A percentile compares a stretch with the other conserved stretches of the same genome.
Evolutionary conservation across 2,888 invertebrate species (phyloP).

Genomic region (Fragum whitleyi): DNA sequence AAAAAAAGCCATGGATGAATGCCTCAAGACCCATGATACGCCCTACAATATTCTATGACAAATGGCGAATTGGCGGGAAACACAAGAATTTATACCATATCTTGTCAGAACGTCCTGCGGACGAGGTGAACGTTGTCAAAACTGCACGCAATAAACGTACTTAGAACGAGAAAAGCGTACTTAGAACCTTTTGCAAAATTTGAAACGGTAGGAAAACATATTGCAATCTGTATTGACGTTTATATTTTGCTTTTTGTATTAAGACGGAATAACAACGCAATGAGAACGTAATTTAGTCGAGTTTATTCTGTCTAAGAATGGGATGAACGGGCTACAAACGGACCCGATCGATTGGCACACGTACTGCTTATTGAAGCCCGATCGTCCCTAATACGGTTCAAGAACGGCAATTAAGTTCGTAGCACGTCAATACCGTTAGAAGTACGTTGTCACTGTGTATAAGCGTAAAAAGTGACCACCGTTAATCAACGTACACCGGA

Average conservation of each 20-base stretch:
- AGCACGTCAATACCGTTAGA: background rate
- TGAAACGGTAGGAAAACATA: background rate
- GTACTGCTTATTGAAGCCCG: slow-evolving; percentile 10
- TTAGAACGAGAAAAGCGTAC: slow-evolving; percentile 1
- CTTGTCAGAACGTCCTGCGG: background rate
- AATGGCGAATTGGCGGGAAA: background rate
- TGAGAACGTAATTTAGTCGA: background rate
- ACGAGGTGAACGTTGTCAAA: slow-evolving; percentile 12
- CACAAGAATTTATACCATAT: background rate
- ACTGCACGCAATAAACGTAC: slow-evolving; percentile 5
- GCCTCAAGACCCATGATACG: too few species aligned
- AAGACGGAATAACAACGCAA: slow-evolving; percentile 9
- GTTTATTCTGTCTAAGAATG: slow-evolving; percentile 4
- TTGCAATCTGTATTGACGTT: background rate
- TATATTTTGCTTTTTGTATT: background rate
- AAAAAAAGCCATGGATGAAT: too few species aligned
- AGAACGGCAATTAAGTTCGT: slow-evolving; percentile 1
- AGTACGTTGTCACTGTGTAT: background rate
- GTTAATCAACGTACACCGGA: too few species aligned
- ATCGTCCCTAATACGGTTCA: background rate
- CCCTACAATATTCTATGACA: background rate
- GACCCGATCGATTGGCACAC: slow-evolving; percentile 6
- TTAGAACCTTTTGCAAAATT: slow-evolving; percentile 5
- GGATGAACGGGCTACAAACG: slow-evolving; percentile 14
- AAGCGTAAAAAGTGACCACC: background rate